Percentiles rank a stretch among this genome's conserved stretches.
phyloP scores from a whole-genome alignment of 2,888 invertebrate species.

The Cantharis flavilabris region DNA sequence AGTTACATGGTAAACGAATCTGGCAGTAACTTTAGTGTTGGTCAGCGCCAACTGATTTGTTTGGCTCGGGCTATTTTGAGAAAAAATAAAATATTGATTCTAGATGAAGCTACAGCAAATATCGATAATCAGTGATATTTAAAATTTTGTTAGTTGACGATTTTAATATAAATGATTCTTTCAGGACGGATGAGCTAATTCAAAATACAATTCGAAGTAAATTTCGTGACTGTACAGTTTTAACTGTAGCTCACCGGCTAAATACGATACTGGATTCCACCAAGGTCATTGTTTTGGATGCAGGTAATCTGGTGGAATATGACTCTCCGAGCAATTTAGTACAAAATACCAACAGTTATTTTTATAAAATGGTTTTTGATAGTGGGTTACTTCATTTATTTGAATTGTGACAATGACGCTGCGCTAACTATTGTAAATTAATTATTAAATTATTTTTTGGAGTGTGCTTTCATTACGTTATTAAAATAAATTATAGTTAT shows the following conservation, averaged over 20 bases:
- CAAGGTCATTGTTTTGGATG: slow-evolving; percentile 78
- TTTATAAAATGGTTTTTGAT: slow-evolving; percentile 64
- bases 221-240: slow-evolving; percentile 76
- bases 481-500: too few species aligned
- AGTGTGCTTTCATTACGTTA: too few species aligned
- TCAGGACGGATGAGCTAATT: slow-evolving; percentile 74
- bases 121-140: slow-evolving; percentile 74
- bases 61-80: slow-evolving; percentile 82
- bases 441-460: not conserved
- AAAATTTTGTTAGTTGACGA: not conserved
- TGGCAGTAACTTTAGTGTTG: slow-evolving; percentile 83
- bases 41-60: slow-evolving; percentile 86
- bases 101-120: slow-evolving; percentile 92
- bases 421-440: not conserved
- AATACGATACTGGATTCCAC: slow-evolving; percentile 85
- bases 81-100: slow-evolving; percentile 76
- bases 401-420: too few species aligned
- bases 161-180: slow-evolving; percentile 37
- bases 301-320: slow-evolving; percentile 74
- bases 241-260: slow-evolving; percentile 79
- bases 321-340: slow-evolving; percentile 75
- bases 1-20: slow-evolving; percentile 72
- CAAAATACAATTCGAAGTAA: slow-evolving; percentile 69
- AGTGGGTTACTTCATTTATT: slow-evolving; percentile 35
- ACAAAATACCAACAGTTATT: slow-evolving; percentile 62